These are phyloP conservation scores for Meghimatium bilineatum DNA, from an alignment of 2,888 invertebrate species.

Conservation along the genomic window DNA sequence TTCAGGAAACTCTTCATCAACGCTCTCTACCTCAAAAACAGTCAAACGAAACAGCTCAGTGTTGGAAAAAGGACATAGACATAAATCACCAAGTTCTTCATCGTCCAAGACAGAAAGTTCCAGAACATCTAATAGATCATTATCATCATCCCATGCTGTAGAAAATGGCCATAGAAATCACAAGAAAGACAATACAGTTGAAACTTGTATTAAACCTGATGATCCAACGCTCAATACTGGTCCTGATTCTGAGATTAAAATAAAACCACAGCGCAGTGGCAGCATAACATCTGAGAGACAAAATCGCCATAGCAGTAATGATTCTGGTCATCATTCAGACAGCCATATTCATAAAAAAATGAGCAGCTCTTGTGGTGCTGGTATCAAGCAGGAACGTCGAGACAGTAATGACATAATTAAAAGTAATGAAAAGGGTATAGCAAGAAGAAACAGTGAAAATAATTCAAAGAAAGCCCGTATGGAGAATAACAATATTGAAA, in stretches of 20 bases:
- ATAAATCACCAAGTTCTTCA: conserved; percentile 9
- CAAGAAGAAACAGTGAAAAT: conserved; percentile 2
- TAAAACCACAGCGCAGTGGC: neutral
- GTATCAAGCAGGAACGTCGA: neutral
- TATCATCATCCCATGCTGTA: neutral
- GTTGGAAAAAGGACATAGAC: conserved; percentile 20
- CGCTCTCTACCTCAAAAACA: neutral
- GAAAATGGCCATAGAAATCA: neutral
- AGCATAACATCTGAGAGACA: conserved; percentile 1
- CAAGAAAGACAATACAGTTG: conserved; percentile 3
- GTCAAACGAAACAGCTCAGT: neutral
- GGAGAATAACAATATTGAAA: neutral
- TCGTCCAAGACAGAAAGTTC: conserved; percentile 15
- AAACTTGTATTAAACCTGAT: conserved; percentile 4
- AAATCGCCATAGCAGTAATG: neutral
- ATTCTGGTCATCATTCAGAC: neutral
- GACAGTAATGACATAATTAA: neutral
- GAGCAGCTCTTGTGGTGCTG: neutral
- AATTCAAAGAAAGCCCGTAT: neutral
- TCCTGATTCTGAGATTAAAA: conserved; percentile 4
- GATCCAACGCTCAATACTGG: neutral
- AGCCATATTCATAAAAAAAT: neutral
- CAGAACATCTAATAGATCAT: neutral
- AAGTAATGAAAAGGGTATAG: conserved; percentile 1
- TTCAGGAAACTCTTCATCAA: neutral